A percentile compares a stretch with the other conserved stretches of the same genome.
These are phyloP conservation scores for Chrysaora quinquecirrha DNA, from an alignment of 30 jellyfish, hydroid and myxozoan species.

Conservation along the genomic window DNA sequence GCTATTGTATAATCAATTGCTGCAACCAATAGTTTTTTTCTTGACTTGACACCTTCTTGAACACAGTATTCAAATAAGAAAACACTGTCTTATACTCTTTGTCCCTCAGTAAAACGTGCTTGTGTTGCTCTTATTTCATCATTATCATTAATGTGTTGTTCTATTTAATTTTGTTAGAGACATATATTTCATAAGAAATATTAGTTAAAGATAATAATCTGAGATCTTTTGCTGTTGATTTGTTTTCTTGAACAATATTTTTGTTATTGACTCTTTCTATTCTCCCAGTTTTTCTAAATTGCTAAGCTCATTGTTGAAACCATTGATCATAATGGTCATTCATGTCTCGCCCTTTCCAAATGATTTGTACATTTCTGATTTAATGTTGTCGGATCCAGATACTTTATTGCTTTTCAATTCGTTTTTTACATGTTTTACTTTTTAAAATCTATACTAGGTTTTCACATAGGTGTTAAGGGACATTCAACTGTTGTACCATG, in stretches of 20 bases:
- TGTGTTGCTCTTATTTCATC: neutral
- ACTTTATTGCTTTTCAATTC: neutral
- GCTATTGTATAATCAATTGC: neutral
- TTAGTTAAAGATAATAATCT: neutral
- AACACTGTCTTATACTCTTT: neutral
- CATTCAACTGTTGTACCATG: neutral
- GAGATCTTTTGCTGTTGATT: neutral
- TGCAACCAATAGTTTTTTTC: neutral
- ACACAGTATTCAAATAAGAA: neutral
- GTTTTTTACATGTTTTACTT: neutral
- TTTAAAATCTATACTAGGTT: neutral
- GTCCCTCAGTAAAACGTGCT: neutral
- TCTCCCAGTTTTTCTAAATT: too few relatives aligned
- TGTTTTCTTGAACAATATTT: too few relatives aligned
- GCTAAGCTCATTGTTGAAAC: neutral
- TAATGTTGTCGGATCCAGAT: constrained; percentile 4
- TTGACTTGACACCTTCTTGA: neutral
- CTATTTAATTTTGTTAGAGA: neutral
- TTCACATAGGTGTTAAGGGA: neutral
- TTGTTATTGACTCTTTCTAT: neutral
- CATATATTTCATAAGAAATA: neutral
- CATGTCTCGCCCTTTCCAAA: neutral
- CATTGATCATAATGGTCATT: neutral
- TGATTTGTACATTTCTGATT: neutral
- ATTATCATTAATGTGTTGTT: neutral